These are phyloP conservation scores for Muscicapa comitata DNA, from an alignment of 2,797 vertebrate species.

Conservation along the genomic window DNA sequence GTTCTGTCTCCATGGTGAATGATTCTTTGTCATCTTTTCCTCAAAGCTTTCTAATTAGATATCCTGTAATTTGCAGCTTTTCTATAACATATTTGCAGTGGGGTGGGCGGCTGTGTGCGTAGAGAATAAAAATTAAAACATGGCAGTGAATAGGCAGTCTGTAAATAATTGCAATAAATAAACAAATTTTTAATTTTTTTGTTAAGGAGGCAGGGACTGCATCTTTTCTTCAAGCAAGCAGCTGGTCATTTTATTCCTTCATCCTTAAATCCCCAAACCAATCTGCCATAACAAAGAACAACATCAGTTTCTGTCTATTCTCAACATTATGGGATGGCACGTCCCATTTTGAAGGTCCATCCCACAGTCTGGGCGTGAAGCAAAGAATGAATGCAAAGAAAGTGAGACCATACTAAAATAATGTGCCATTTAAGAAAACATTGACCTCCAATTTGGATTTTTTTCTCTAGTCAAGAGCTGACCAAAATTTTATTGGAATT, in stretches of 20 bases:
- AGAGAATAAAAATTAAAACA: slow-evolving; percentile 51
- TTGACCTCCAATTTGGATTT: background rate
- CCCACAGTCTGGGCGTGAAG: background rate
- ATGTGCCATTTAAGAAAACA: background rate
- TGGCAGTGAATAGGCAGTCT: slow-evolving; percentile 50
- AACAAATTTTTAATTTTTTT: background rate
- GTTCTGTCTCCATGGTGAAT: slow-evolving; percentile 73
- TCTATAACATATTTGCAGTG: slow-evolving; percentile 16
- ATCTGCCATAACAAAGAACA: background rate
- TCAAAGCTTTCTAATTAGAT: slow-evolving; percentile 74
- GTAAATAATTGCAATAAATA: slow-evolving; percentile 56
- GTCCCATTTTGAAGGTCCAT: background rate
- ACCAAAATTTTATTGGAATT: background rate
- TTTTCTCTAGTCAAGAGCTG: background rate
- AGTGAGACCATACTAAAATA: background rate
- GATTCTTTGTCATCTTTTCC: slow-evolving; percentile 71
- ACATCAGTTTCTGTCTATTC: background rate
- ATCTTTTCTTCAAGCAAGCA: background rate
- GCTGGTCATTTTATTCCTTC: slow-evolving; percentile 4
- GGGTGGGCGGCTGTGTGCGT: background rate
- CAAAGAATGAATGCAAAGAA: background rate
- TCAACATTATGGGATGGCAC: background rate
- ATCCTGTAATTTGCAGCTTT: slow-evolving; percentile 72
- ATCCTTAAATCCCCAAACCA: background rate
- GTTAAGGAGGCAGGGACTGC: background rate